A percentile compares a stretch with the other conserved stretches of the same genome.
These are phyloP conservation scores for Hylaeus volcanicus DNA, from an alignment of 1,140 invertebrate species.

Conservation along the genomic window DNA sequence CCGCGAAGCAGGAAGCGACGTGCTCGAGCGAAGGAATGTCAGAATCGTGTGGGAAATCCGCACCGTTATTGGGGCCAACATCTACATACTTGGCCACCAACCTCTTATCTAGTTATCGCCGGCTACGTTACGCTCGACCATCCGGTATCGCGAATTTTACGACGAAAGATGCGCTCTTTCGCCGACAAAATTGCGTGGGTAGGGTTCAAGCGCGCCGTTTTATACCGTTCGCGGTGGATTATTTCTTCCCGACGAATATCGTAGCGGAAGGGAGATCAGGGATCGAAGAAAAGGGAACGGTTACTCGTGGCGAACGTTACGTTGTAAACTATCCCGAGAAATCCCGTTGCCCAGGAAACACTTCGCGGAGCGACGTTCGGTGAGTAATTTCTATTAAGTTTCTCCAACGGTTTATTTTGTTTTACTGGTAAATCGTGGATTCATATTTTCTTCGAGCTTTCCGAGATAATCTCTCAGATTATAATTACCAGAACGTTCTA, in stretches of 20 bases:
- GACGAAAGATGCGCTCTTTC: slow-evolving; percentile 13
- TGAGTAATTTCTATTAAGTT: too few relatives aligned
- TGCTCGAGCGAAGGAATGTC: slow-evolving; percentile 34
- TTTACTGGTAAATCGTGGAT: too few relatives aligned
- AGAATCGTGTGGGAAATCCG: slow-evolving; percentile 61
- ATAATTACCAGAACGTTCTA: too few relatives aligned
- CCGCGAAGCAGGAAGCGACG: slow-evolving; percentile 39
- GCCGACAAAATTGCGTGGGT: slow-evolving; percentile 38
- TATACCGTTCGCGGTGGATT: slow-evolving; percentile 1
- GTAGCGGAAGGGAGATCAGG: background rate
- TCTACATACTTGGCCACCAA: slow-evolving; percentile 50
- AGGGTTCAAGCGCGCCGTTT: background rate
- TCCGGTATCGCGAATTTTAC: slow-evolving; percentile 32
- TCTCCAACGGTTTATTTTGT: too few relatives aligned
- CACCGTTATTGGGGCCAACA: slow-evolving; percentile 58
- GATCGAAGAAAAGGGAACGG: background rate
- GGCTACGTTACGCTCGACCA: slow-evolving; percentile 11
- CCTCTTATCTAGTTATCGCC: slow-evolving; percentile 46
- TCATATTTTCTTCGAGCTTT: too few relatives aligned
- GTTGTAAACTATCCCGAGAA: background rate
- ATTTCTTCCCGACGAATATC: background rate
- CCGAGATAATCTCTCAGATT: too few relatives aligned
- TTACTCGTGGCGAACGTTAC: background rate
- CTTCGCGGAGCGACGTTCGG: too few relatives aligned
- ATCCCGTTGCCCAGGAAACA: too few relatives aligned